phyloP scores from a whole-genome alignment of 2,113 vertebrate genomes.

The Uropsilus gracilis region DNA sequence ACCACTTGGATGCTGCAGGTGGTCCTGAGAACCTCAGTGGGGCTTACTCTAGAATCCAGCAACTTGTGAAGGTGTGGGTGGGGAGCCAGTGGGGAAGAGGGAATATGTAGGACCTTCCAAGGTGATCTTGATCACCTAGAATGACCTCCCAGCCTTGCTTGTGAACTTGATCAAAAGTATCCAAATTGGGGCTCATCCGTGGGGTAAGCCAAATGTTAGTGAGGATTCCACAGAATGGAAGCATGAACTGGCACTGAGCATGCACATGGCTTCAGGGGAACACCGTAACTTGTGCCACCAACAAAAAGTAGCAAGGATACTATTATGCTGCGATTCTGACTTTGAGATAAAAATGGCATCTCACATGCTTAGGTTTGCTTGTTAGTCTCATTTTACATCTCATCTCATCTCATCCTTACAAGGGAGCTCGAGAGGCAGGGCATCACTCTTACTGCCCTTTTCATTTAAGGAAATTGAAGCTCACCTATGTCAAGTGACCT shows the following conservation, averaged over 20 bases:
- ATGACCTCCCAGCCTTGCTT: not conserved
- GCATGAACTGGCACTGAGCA: not conserved
- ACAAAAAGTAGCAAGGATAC: not conserved
- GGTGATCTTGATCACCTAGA: not conserved
- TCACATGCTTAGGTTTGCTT: not conserved
- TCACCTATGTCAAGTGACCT: not conserved
- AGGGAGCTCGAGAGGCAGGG: not conserved
- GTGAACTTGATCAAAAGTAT: not conserved
- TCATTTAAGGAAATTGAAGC: not conserved
- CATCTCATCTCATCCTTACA: not conserved
- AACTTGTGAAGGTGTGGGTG: not conserved
- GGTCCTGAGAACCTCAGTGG: not conserved
- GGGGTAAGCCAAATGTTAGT: not conserved
- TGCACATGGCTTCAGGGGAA: not conserved
- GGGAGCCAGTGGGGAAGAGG: not conserved
- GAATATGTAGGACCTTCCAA: too few species aligned
- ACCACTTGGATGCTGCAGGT: not conserved
- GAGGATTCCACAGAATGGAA: not conserved
- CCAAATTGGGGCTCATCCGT: too few species aligned
- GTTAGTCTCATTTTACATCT: not conserved
- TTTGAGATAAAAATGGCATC: not conserved
- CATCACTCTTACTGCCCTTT: not conserved
- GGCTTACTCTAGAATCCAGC: not conserved
- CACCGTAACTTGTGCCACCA: not conserved
- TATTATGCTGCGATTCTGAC: not conserved